Evolutionary conservation across 2,888 invertebrate species (phyloP).

Genomic region (Oligia fasciuncula): DNA sequence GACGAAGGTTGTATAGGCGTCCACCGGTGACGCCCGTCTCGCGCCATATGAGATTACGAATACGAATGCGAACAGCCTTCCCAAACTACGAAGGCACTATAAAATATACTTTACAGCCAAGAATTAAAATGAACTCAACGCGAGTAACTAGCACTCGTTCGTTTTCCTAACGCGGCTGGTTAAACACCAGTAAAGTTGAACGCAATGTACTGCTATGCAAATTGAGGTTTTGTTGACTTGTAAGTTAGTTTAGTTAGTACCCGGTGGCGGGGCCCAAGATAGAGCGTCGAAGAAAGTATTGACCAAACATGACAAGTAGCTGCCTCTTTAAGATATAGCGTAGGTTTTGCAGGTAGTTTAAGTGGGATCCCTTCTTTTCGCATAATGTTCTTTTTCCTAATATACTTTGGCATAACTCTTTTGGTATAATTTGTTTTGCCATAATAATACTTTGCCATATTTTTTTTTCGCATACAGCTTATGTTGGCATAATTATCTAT

Average conservation of each 20-base stretch:
- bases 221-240: slow-evolving; percentile 81
- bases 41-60: slow-evolving; percentile 81
- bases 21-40: slow-evolving; percentile 80
- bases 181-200: slow-evolving; percentile 70
- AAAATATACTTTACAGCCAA: slow-evolving; percentile 68
- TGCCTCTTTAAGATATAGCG: slow-evolving; percentile 11
- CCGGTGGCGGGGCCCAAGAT: slow-evolving; percentile 67
- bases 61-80: slow-evolving; percentile 70
- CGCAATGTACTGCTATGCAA: slow-evolving; percentile 75
- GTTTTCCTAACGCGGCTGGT: slow-evolving; percentile 75
- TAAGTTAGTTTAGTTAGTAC: slow-evolving; percentile 59
- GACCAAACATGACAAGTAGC: slow-evolving; percentile 72
- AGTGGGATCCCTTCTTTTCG: no score
- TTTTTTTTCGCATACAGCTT: no score
- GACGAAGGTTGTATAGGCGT: slow-evolving; percentile 80
- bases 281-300: slow-evolving; percentile 71
- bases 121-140: slow-evolving; percentile 75
- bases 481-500: no score
- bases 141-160: slow-evolving; percentile 68
- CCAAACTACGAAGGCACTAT: slow-evolving; percentile 74
- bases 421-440: no score
- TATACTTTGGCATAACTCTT: no score
- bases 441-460: no score
- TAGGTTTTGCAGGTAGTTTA: slow-evolving; percentile 11
- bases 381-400: no score